A percentile compares a stretch with the other conserved stretches of the same genome.
Conservation (phyloP, 2,888 invertebrate species). For the Ceriagrion tenellum region DNA sequence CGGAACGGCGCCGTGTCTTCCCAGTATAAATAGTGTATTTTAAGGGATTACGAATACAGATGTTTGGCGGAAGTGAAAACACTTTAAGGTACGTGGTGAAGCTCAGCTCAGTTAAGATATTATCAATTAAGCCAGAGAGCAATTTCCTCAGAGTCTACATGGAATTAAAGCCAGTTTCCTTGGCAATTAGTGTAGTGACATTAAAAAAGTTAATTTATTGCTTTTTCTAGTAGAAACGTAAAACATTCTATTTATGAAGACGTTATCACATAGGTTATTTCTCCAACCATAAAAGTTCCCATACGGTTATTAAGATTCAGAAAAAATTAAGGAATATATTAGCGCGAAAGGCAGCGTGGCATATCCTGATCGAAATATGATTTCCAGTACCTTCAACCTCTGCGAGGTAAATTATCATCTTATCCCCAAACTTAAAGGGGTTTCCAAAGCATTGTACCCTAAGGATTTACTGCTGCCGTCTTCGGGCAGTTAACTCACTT, state of each 20-base stretch:
- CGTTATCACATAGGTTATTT: neutral
- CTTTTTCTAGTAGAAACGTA: neutral
- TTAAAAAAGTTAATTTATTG: neutral
- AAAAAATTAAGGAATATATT: neutral
- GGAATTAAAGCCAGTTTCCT: neutral
- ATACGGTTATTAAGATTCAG: neutral
- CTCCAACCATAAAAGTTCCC: neutral
- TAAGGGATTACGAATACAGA: constrained; percentile 31
- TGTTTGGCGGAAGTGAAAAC: constrained; percentile 28
- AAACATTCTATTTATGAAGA: neutral
- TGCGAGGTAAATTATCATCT: neutral
- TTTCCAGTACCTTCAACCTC: neutral
- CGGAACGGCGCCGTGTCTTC: neutral
- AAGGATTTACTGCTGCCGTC: too few relatives aligned
- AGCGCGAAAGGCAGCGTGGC: neutral
- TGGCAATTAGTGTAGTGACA: neutral
- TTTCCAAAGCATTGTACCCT: too few relatives aligned
- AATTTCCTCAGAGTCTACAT: neutral
- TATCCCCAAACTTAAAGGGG: neutral
- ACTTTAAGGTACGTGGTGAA: neutral
- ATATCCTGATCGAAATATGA: neutral
- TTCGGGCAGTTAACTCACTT: too few relatives aligned
- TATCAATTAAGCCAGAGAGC: constrained; percentile 28
- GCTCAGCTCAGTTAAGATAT: neutral
- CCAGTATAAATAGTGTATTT: constrained; percentile 13